Evolutionary conservation across 2,888 invertebrate species (phyloP), one percentile per base, ranked within the genome.

Genomic region (Pasiphila rectangulata): DNA sequence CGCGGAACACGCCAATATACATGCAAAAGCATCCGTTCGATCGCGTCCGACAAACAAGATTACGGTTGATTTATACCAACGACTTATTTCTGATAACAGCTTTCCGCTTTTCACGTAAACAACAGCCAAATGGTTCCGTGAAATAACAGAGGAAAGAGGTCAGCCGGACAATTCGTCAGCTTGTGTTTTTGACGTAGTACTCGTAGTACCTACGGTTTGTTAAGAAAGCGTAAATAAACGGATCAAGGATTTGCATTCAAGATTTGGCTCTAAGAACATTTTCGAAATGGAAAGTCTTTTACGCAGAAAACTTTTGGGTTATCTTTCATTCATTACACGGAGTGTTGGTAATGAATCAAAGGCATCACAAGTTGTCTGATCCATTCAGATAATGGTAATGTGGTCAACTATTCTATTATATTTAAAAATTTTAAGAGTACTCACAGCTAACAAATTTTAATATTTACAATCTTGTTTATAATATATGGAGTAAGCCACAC

Each of bases 51-150:
- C 74, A 78, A 76, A 78, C 75, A 77, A 76, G 75, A 76, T 78
- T 77, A 75, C 62, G 57, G 62, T 64, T 75, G 76, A 77, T 79
- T 77, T 79, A 78, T 79, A 71, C 69, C 69, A 61, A 63, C 62
- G 70, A 74, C 74, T 72, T 73, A 72, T 75, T 70, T 67, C 72
- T 72, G 78, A 77, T 79, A 79, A 72, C 77, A 75, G 72, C 72
- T 69, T 77, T 73, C 63, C 72, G 68, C 67, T 71, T 73, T 72
- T 70, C 66, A 73, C 64, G 79, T 78, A 81, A 81, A 81, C 81
- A 80, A 75, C 71, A 59, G 62, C 52, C 57, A 61, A 71, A 75
- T 68, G 65, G 63, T 63, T 68, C 54, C 37, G 51, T 55, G 29
- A 50, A 56, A 60, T 57, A 59, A 60, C 56, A 57, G 43, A 51